Evolutionary conservation across 2,797 vertebrate species (phyloP).

Genomic region (Aphelocoma californica): DNA sequence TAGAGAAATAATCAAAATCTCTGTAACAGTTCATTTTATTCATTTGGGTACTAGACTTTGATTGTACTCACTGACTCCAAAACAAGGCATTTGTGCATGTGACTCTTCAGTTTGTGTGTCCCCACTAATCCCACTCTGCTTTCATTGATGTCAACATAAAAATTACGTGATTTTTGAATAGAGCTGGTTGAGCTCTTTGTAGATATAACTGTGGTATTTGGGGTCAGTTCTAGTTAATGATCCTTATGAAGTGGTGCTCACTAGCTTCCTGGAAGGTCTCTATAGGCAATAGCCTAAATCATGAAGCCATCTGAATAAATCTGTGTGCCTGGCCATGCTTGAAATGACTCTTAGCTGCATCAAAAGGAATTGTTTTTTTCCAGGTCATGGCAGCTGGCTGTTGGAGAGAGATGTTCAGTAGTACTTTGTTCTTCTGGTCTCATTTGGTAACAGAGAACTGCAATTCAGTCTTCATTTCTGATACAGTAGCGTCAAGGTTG

Average conservation of each 20-base stretch:
- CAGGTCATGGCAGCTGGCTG: neutral
- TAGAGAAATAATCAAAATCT: neutral
- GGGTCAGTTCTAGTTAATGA: neutral
- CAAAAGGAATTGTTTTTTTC: neutral
- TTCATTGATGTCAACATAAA: neutral
- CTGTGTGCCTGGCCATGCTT: neutral
- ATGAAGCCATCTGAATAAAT: conserved; percentile 10
- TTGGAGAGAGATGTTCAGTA: neutral
- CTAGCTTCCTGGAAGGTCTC: neutral
- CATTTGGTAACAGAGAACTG: neutral
- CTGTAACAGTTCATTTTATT: neutral
- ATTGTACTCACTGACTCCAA: neutral
- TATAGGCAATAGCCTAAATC: neutral
- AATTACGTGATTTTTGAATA: neutral
- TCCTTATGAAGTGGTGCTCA: neutral
- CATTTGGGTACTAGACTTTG: neutral
- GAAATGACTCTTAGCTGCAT: neutral
- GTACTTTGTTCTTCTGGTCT: neutral
- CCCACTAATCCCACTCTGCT: neutral
- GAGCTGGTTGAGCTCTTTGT: neutral
- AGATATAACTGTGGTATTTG: neutral
- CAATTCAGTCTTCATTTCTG: neutral
- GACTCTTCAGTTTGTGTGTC: neutral
- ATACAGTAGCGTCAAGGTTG: neutral
- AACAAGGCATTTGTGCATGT: neutral